These are phyloP conservation scores for Aviceda leuphotes DNA, from an alignment of 2,797 vertebrate species.

Conservation along the genomic window DNA sequence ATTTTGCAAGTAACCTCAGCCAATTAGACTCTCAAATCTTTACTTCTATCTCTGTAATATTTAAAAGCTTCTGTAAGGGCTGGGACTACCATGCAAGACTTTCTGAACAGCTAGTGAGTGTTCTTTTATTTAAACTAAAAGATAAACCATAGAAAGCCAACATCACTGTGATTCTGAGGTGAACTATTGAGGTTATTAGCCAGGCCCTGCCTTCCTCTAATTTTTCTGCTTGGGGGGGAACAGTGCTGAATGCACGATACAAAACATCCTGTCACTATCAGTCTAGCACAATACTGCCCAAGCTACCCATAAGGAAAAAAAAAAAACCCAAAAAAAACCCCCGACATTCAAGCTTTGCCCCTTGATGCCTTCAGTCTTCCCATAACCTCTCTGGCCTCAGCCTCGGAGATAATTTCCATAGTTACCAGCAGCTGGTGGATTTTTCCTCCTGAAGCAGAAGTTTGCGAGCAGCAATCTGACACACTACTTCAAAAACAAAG, in stretches of 20 bases:
- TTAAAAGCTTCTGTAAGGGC: neutral
- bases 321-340: too few relatives aligned
- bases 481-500: neutral
- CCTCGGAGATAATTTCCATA: neutral
- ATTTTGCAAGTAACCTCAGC: neutral
- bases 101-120: neutral
- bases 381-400: neutral
- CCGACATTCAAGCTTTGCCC: neutral
- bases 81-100: neutral
- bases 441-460: neutral
- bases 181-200: neutral
- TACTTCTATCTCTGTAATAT: neutral
- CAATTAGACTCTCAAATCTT: neutral
- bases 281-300: neutral
- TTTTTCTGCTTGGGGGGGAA: neutral
- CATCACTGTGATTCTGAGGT: neutral
- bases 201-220: neutral
- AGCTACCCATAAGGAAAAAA: neutral
- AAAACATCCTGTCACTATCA: fast-evolving
- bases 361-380: neutral
- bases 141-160: neutral
- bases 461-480: neutral
- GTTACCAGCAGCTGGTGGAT: neutral
- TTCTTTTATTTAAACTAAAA: neutral
- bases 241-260: neutral